Conservation (phyloP, 2,797 vertebrate genomes). For the Hippocampus kuda region DNA sequence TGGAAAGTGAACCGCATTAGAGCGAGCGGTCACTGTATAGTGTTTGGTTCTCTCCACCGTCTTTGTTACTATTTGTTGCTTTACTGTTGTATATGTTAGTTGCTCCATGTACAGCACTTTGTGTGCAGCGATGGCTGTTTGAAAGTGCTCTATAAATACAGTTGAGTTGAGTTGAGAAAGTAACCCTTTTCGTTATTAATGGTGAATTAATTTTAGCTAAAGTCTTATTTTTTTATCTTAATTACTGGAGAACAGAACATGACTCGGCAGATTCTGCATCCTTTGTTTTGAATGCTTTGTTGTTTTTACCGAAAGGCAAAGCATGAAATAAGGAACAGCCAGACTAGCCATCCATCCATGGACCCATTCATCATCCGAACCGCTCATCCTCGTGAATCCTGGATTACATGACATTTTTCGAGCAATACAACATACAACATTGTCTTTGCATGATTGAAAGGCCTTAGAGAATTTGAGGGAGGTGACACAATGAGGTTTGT, state of each 20-base stretch:
- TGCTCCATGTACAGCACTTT: too few species aligned
- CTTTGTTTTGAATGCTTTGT: slow-evolving; percentile 19
- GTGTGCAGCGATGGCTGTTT: too few species aligned
- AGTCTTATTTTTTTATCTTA: slow-evolving; percentile 50
- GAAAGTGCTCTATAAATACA: too few species aligned
- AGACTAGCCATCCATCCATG: neutral
- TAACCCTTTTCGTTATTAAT: slow-evolving; percentile 27
- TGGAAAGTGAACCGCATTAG: too few species aligned
- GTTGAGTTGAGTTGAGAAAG: too few species aligned
- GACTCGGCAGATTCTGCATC: slow-evolving; percentile 43
- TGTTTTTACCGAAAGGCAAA: slow-evolving; percentile 18
- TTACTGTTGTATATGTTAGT: too few species aligned
- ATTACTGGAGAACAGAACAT: slow-evolving; percentile 31
- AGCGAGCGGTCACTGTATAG: too few species aligned
- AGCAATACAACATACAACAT: neutral
- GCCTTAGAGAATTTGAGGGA: too few species aligned
- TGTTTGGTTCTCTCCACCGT: too few species aligned
- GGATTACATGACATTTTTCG: neutral
- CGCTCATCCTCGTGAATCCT: slow-evolving; percentile 11
- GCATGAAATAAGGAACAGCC: slow-evolving; percentile 35
- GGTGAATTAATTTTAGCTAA: slow-evolving; percentile 53
- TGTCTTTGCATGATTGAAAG: neutral
- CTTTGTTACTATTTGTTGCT: too few species aligned
- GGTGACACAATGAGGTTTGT: too few species aligned
- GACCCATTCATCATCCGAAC: too few species aligned